Conservation (phyloP, 2,797 vertebrate species). For the Phaenicophaeus curvirostris region DNA sequence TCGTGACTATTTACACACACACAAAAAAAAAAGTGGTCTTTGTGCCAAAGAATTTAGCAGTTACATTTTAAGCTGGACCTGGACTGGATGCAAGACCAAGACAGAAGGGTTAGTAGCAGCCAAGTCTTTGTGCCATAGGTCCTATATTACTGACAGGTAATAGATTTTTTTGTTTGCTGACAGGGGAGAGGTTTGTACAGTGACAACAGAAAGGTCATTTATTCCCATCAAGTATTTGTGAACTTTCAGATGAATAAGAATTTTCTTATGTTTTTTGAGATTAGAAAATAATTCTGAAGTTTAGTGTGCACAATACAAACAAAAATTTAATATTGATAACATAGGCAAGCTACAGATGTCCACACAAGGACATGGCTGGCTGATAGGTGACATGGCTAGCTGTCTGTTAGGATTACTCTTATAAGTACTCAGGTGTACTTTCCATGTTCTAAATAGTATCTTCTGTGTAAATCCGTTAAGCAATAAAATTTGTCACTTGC, state of each 20-base stretch:
- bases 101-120: background rate
- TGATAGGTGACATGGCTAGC: background rate
- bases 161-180: slow-evolving; percentile 15
- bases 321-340: background rate
- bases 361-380: background rate
- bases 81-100: background rate
- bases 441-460: background rate
- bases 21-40: background rate
- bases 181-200: background rate
- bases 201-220: background rate
- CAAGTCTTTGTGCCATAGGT: background rate
- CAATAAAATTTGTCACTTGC: background rate
- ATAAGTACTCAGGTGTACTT: background rate
- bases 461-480: background rate
- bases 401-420: background rate
- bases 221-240: background rate
- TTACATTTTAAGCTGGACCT: background rate
- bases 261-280: background rate
- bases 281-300: background rate
- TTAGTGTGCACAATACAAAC: background rate
- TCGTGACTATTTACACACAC: background rate
- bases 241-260: background rate
- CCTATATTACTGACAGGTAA: background rate
- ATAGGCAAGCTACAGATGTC: background rate
- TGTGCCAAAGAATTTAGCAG: background rate